These are phyloP conservation scores for Sternotherus odoratus DNA, from an alignment of 2,797 vertebrate genomes.

Conservation along the genomic window DNA sequence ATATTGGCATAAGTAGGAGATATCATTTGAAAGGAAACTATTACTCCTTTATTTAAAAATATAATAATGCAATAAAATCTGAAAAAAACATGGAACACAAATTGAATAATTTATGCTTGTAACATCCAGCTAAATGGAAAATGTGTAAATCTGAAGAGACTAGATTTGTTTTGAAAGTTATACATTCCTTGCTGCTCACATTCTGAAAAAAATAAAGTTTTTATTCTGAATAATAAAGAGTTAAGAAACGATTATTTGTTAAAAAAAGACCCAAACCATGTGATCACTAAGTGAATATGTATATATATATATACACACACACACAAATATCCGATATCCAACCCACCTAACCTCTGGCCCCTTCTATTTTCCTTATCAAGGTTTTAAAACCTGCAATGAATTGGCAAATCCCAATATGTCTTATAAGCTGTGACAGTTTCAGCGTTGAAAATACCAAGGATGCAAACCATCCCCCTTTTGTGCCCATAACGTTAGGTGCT, in stretches of 20 bases:
- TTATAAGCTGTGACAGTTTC: neutral
- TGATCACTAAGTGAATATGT: conserved; percentile 44
- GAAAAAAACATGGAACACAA: conserved; percentile 57
- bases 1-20: conserved; percentile 77
- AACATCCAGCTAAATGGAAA: conserved; percentile 75
- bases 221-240: conserved; percentile 85
- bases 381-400: neutral
- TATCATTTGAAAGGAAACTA: conserved; percentile 81
- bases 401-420: neutral
- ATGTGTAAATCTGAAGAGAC: conserved; percentile 75
- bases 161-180: conserved; percentile 87
- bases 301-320: neutral
- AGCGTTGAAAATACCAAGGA: neutral
- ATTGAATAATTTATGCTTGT: conserved; percentile 85
- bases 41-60: conserved; percentile 84
- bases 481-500: neutral
- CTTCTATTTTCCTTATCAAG: neutral
- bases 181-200: conserved; percentile 97
- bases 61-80: conserved; percentile 92
- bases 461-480: neutral
- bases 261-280: conserved; percentile 52
- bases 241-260: conserved; percentile 74
- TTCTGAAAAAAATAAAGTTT: conserved; percentile 88
- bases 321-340: conserved; percentile 5
- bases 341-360: neutral